Evolutionary conservation across 1,140 invertebrate species (phyloP).

Genomic region (Linepithema humile): DNA sequence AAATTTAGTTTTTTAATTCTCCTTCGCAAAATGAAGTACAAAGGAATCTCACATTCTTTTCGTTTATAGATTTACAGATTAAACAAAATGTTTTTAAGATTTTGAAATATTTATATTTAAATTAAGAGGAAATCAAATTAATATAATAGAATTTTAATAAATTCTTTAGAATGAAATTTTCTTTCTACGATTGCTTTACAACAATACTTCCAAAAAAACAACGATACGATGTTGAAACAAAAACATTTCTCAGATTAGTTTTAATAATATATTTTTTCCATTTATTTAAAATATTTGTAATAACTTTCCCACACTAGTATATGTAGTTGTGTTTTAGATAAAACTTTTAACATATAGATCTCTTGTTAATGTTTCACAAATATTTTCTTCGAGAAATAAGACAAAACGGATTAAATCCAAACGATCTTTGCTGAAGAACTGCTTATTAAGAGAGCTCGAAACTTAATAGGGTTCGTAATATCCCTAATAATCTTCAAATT

Average conservation of each 20-base stretch:
- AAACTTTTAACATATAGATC: neutral
- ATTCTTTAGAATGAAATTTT: neutral
- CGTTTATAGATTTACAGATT: neutral
- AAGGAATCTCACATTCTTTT: neutral
- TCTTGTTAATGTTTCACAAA: neutral
- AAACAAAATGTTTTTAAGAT: neutral
- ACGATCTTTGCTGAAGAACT: neutral
- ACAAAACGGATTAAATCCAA: neutral
- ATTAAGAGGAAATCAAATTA: neutral
- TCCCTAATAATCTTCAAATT: neutral
- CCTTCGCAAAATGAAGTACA: neutral
- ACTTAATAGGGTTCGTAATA: neutral
- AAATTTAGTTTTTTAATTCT: neutral
- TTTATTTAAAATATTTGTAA: neutral
- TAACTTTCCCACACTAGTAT: neutral
- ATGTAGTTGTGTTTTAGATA: neutral
- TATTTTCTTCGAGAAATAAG: neutral
- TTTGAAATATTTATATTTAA: neutral
- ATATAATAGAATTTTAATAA: neutral
- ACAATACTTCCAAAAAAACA: neutral
- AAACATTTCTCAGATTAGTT: neutral
- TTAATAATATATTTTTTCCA: neutral
- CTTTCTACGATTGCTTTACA: neutral
- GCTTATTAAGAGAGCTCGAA: neutral
- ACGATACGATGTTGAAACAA: neutral